A percentile compares a stretch with the other conserved stretches of the same genome.
phyloP scores from a whole-genome alignment of 2,888 invertebrate genomes.

The Dascillus cervinus region DNA sequence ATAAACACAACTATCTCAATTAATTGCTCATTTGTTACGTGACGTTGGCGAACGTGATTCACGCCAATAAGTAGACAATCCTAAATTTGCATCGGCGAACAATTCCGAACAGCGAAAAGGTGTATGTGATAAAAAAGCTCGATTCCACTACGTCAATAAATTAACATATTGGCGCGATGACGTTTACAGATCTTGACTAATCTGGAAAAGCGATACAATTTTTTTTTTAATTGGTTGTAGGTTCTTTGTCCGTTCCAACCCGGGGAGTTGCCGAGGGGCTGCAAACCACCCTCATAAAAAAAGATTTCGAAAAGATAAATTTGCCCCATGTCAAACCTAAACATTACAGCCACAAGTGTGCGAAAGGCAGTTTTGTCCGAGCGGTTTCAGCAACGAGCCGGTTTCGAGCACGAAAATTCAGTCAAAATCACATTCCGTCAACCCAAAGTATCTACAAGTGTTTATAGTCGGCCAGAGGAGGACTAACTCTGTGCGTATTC shows the following conservation, averaged over 20 bases:
- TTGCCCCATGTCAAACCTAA: constrained; percentile 35
- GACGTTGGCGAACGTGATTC: constrained; percentile 11
- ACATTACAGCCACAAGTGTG: constrained; percentile 36
- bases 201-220: too few species aligned
- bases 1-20: constrained; percentile 6
- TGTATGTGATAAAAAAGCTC: too few species aligned
- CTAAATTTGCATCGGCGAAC: constrained; percentile 6
- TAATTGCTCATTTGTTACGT: constrained; percentile 6
- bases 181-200: too few species aligned
- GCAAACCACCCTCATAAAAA: constrained; percentile 30
- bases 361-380: constrained; percentile 20
- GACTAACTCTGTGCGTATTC: constrained; percentile 24
- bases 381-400: constrained; percentile 7
- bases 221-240: too few species aligned
- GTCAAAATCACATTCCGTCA: constrained; percentile 35
- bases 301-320: constrained; percentile 36
- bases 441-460: constrained; percentile 40
- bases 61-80: constrained; percentile 8
- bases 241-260: background rate
- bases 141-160: too few species aligned
- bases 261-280: constrained; percentile 14
- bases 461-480: constrained; percentile 30
- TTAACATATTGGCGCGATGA: too few species aligned
- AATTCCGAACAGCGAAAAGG: constrained; percentile 2
- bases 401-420: constrained; percentile 3